Conservation (phyloP, 2,888 invertebrate genomes). For the Eretmocerus hayati region DNA sequence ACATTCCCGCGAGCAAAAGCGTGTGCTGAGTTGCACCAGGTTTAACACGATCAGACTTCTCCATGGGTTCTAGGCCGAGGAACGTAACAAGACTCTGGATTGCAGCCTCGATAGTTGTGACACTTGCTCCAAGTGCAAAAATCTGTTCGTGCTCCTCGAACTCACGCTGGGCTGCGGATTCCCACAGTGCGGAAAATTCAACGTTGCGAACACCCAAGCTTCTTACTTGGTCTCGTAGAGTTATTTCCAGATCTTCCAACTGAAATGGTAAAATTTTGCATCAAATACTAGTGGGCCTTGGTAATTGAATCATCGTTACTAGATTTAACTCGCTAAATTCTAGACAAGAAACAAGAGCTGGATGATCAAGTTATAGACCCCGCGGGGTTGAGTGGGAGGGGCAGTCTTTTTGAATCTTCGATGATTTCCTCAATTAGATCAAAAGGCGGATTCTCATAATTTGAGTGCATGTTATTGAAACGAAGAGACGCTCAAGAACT, state of each 20-base stretch:
- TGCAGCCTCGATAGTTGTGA: conserved; percentile 73
- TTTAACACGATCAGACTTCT: conserved; percentile 74
- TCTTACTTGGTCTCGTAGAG: conserved; percentile 79
- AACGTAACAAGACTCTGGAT: conserved; percentile 76
- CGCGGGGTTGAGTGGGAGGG: too few relatives aligned
- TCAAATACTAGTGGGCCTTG: too few relatives aligned
- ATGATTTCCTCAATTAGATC: too few relatives aligned
- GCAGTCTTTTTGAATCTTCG: too few relatives aligned
- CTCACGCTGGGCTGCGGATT: conserved; percentile 52
- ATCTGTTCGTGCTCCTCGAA: conserved; percentile 81
- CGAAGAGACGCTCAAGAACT: too few relatives aligned
- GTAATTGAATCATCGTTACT: too few relatives aligned
- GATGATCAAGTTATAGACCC: too few relatives aligned
- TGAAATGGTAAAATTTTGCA: too few relatives aligned
- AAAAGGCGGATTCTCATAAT: too few relatives aligned
- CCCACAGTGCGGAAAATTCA: conserved; percentile 58
- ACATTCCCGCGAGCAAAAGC: conserved; percentile 75
- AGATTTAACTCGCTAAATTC: too few relatives aligned
- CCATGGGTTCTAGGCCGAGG: conserved; percentile 78
- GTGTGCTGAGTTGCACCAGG: conserved; percentile 79
- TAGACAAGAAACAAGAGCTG: too few relatives aligned
- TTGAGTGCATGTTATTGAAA: too few relatives aligned
- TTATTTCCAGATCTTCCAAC: conserved; percentile 87
- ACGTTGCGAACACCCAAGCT: conserved; percentile 50
- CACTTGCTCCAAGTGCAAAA: conserved; percentile 71